Conservation (phyloP, 2,797 vertebrate genomes). For the Aselliscus stoliczkanus region DNA sequence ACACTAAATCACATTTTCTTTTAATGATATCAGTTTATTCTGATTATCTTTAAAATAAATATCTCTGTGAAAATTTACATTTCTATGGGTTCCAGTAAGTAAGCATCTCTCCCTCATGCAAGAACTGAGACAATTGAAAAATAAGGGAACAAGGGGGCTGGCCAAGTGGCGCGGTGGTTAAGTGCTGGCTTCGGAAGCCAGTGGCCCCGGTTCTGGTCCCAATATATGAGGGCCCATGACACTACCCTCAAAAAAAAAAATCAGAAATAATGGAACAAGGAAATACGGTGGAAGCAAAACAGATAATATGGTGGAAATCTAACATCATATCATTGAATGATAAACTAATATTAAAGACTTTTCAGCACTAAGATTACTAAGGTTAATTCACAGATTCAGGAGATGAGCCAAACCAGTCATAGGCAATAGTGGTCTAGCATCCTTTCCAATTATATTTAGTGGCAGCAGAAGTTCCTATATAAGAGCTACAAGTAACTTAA, state of each 20-base stretch:
- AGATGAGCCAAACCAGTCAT: neutral
- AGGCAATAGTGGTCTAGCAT: rapidly evolving
- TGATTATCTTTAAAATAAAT: neutral
- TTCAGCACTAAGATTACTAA: neutral
- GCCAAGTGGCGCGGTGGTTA: too few species aligned
- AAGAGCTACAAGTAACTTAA: too few species aligned
- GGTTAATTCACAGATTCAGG: neutral
- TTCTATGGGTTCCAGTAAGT: neutral
- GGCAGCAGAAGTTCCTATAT: rapidly evolving
- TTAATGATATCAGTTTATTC: neutral
- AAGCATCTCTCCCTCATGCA: neutral
- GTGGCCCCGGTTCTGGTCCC: too few species aligned
- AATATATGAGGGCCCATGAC: too few species aligned
- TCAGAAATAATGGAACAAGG: neutral
- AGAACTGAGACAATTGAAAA: neutral
- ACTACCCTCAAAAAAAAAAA: too few species aligned
- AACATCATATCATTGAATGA: neutral
- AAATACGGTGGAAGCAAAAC: neutral
- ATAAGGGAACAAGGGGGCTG: neutral
- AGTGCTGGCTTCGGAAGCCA: too few species aligned
- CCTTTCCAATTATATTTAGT: too few species aligned
- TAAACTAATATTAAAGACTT: neutral
- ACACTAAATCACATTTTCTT: neutral
- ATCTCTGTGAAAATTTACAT: neutral
- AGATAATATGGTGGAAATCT: neutral